Conservation (phyloP, 2,888 invertebrate species). For the Adelphocoris suturalis region DNA sequence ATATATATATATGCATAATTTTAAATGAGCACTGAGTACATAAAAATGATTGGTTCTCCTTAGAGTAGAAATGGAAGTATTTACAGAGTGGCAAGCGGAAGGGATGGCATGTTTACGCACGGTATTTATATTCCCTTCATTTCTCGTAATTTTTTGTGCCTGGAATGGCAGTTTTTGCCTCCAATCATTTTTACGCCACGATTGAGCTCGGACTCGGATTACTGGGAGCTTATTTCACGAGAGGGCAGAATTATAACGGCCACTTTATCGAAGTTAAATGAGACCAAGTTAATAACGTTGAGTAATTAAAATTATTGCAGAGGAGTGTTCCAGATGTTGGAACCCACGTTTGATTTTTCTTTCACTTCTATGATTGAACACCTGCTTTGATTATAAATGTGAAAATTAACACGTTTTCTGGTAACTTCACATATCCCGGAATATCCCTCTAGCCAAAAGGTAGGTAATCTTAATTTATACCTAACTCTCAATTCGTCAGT, state of each 20-base stretch:
- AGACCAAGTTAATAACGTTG: neutral
- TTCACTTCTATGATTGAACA: too few species aligned
- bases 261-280: neutral
- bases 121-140: conserved; percentile 15
- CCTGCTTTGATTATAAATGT: too few species aligned
- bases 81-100: neutral
- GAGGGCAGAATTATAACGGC: neutral
- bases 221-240: neutral
- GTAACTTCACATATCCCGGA: too few species aligned
- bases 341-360: too few species aligned
- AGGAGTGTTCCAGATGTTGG: neutral
- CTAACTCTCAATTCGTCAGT: too few species aligned
- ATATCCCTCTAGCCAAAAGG: too few species aligned
- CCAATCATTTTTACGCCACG: neutral
- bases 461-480: too few species aligned
- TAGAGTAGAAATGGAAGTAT: neutral
- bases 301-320: neutral
- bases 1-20: too few species aligned
- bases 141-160: conserved; percentile 7
- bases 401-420: too few species aligned
- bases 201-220: neutral
- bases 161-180: neutral
- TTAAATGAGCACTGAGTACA: too few species aligned
- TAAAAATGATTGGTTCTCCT: neutral
- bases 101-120: neutral